These are phyloP conservation scores for Saturnia japonica DNA, from an alignment of 2,888 invertebrate genomes.

Conservation along the genomic window DNA sequence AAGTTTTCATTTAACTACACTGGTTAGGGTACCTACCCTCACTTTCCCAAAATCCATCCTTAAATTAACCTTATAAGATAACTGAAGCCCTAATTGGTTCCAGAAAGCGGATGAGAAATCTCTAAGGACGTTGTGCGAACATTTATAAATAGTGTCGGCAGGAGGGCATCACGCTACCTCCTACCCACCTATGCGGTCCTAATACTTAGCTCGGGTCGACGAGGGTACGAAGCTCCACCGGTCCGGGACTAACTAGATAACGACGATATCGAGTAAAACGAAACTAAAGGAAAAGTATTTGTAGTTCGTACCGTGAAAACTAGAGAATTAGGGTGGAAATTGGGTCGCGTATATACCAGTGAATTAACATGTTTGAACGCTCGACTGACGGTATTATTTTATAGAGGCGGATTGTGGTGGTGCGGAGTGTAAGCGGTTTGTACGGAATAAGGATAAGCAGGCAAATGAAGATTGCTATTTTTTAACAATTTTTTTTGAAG, in stretches of 20 bases:
- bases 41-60: too few species aligned
- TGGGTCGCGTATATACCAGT: conserved; percentile 60
- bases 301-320: conserved; percentile 69
- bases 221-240: conserved; percentile 70
- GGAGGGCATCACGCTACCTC: conserved; percentile 52
- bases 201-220: conserved; percentile 72
- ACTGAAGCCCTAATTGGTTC: conserved; percentile 70
- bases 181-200: conserved; percentile 63
- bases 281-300: conserved; percentile 79
- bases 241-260: conserved; percentile 80
- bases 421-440: not conserved
- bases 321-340: conserved; percentile 64
- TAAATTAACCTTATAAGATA: conserved; percentile 48
- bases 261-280: conserved; percentile 74
- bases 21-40: too few species aligned
- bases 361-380: conserved; percentile 64
- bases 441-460: not conserved
- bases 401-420: not conserved
- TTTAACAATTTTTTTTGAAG: not conserved
- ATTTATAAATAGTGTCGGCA: conserved; percentile 62
- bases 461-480: not conserved
- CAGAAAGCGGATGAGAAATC: conserved; percentile 65
- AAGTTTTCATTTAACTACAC: too few species aligned
- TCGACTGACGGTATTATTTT: not conserved
- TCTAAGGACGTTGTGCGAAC: conserved; percentile 65